Evolutionary conservation across 2,888 invertebrate species (phyloP), one percentile per base, ranked within the genome.

Genomic region (Eupsilia transversa): DNA sequence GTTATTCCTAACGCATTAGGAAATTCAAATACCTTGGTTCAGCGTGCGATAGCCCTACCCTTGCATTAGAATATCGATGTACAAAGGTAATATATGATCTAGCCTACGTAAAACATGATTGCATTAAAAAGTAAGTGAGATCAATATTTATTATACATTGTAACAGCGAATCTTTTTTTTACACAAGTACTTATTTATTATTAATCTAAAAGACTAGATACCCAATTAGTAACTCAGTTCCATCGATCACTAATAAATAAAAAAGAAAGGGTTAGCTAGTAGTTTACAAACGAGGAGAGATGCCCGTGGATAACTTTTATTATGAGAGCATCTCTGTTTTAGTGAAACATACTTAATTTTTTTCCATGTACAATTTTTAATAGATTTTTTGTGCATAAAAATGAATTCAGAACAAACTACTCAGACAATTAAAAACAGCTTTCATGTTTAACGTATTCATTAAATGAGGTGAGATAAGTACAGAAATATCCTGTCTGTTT

Each of bases 1-100:
- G 23, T 46, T 65, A 38, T 79, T 63, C 1, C 9, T 67, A 64
- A 72, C 68, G 67, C 35, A 64, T 70, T 59, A 46, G n/a, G 2
- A 54, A 46, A 54, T 63, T 46, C 30, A 17, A 7, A 12, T 20
- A 17, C 23, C 43, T 46, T 12, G 17, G 17, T 63, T 63, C n/a
- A 57, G 23, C n/a, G 23, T 78, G 17, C 2, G 27, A 68, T n/a
- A 20, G 2, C 3, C 30, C 6, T 9, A 23, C 0, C 0, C 3
- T 49, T 67, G 17, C 14, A n/a, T 20, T 17, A n/a, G 10, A 65
- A 33, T n/a, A 33, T 56, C 2, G 3, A 65, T 33, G 9, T 54
- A 5, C 23, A 52, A 23, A 12, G 6, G 10, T 41, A 12, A 9
- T 20, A 27, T 27, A 27, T 12, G 30, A 43, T 30, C 2, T 4